Base-by-base conservation (phyloP, 2,888 invertebrate genomes). In the Pseudeuparius sepicola region DNA sequence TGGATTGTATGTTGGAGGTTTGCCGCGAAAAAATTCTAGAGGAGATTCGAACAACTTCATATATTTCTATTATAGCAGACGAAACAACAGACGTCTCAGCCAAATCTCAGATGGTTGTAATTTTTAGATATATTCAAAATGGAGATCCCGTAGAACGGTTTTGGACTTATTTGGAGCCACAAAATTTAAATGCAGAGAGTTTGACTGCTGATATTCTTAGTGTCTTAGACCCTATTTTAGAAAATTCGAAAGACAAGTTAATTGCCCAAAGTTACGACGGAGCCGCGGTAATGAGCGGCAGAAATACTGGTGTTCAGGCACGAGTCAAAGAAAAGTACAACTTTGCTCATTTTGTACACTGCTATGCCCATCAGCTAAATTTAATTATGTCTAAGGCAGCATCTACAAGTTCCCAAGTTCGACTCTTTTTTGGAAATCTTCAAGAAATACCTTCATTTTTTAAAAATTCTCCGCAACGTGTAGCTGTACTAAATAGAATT, bases 1-100 rank as follows among this genome's bases (percentile, higher is more conserved):
- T 58, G 28, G 42, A 54, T n/a, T 51, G 47, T 14, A 51, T 56
- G 37, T 28, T 32, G 9, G 24, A 9, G 24, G 27, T 39, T 39
- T n/a, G n/a, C n/a, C n/a, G n/a, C n/a, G n/a, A n/a, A n/a, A n/a
- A n/a, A n/a, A n/a, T n/a, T n/a, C n/a, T n/a, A n/a, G n/a, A n/a
- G n/a, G n/a, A n/a, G n/a, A n/a, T n/a, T n/a, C n/a, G n/a, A n/a
- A n/a, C n/a, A n/a, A n/a, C n/a, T n/a, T n/a, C n/a, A n/a, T n/a
- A n/a, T n/a, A n/a, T n/a, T n/a, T n/a, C n/a, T n/a, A n/a, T n/a
- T n/a, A n/a, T n/a, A n/a, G n/a, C n/a, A n/a, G n/a, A n/a, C n/a
- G n/a, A n/a, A n/a, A n/a, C n/a, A n/a, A n/a, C n/a, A n/a, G n/a
- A n/a, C n/a, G n/a, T n/a, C n/a, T n/a, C n/a, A n/a, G n/a, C n/a